A percentile compares a stretch with the other conserved stretches of the same genome.
These are phyloP conservation scores for Lamellibrachia columna DNA, from an alignment of 2,888 invertebrate genomes.

Conservation along the genomic window DNA sequence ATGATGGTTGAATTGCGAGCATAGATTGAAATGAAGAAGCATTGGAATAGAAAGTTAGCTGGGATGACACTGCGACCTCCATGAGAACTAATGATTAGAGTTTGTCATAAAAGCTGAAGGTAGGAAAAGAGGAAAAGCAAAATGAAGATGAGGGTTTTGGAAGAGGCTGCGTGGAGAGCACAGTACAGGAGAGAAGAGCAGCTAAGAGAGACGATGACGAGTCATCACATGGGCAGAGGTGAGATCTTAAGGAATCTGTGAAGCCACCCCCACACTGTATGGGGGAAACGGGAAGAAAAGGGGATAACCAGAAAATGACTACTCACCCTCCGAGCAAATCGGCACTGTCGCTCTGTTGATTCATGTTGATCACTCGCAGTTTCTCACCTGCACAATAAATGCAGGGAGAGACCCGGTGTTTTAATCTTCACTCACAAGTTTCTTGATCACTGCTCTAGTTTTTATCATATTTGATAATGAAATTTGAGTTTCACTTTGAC, in stretches of 20 bases:
- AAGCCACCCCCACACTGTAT: background rate
- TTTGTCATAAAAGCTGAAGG: no score
- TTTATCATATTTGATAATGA: background rate
- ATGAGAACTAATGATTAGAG: no score
- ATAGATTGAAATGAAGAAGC: no score
- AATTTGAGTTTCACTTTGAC: background rate
- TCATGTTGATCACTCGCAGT: conserved; percentile 95
- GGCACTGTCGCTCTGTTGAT: conserved; percentile 96
- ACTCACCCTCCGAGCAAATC: conserved; percentile 89
- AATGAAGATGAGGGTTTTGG: no score
- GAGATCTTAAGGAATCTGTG: conserved; percentile 38
- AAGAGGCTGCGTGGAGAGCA: no score
- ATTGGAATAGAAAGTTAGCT: no score
- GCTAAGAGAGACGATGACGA: no score
- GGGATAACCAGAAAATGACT: background rate
- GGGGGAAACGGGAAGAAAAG: conserved; percentile 27
- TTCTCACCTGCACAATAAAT: conserved; percentile 72
- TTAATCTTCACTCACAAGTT: background rate
- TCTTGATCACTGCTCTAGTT: background rate
- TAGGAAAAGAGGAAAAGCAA: no score
- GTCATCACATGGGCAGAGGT: no score
- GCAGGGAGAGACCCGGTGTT: background rate
- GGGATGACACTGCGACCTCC: no score
- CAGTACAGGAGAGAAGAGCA: no score
- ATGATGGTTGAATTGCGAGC: no score